These are phyloP conservation scores for Sycobia sp. DNA, from an alignment of 1,140 invertebrate genomes.

Conservation along the genomic window DNA sequence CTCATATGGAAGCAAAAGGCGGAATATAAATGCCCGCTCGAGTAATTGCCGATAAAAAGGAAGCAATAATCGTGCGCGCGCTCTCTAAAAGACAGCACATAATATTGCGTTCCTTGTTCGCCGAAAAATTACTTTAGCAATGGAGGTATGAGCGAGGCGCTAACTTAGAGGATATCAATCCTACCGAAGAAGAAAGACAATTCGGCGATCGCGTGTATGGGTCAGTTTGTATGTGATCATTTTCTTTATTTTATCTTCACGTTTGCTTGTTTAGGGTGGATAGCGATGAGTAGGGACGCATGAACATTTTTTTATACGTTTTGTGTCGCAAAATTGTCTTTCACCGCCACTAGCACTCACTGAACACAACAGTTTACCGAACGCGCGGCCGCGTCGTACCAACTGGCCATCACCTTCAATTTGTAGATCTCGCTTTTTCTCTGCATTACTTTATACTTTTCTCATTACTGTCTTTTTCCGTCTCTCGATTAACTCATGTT, in stretches of 20 bases:
- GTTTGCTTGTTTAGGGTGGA: neutral
- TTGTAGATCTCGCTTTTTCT: conserved; percentile 24
- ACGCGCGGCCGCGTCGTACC: conserved; percentile 6
- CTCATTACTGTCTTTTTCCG: conserved; percentile 16
- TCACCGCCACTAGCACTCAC: conserved; percentile 14
- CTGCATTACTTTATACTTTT: conserved; percentile 14
- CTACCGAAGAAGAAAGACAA: conserved; percentile 2
- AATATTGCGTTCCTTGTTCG: neutral
- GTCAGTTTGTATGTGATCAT: too few species aligned
- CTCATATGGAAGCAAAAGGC: conserved; percentile 30
- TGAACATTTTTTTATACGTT: neutral
- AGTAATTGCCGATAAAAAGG: neutral
- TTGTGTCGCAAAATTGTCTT: conserved; percentile 1
- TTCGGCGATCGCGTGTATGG: neutral
- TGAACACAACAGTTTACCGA: conserved; percentile 2
- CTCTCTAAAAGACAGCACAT: neutral
- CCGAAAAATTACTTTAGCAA: conserved; percentile 7
- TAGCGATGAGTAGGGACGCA: conserved; percentile 1
- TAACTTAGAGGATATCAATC: conserved; percentile 2
- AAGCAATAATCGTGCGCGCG: conserved; percentile 5
- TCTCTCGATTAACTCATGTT: conserved; percentile 21
- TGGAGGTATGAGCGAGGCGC: neutral
- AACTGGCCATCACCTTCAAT: conserved; percentile 28
- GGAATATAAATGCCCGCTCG: conserved; percentile 6
- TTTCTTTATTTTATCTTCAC: neutral